Evolutionary conservation across 2,113 vertebrate species (phyloP).

Genomic region (Macrotis lagotis): DNA sequence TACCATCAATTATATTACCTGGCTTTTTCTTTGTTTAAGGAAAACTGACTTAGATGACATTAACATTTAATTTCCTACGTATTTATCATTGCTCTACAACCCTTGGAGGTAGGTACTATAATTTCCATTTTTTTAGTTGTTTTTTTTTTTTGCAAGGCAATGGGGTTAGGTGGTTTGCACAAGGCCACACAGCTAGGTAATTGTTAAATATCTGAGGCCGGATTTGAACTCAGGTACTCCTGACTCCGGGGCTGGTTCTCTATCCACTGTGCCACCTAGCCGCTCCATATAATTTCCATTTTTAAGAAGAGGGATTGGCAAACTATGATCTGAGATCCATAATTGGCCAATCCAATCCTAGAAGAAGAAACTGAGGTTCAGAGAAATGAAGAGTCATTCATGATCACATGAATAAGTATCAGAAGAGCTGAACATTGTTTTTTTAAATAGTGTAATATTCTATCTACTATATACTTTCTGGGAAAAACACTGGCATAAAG

Average conservation of each 20-base stretch:
- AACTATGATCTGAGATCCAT: neutral
- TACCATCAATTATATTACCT: neutral
- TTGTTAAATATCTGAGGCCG: too few relatives aligned
- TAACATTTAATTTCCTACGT: neutral
- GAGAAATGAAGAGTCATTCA: neutral
- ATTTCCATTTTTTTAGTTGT: too few relatives aligned
- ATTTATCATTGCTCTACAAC: neutral
- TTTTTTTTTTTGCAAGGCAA: too few relatives aligned
- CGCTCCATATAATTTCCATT: too few relatives aligned
- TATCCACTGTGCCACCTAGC: too few relatives aligned
- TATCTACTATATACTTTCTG: neutral
- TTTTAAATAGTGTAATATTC: neutral
- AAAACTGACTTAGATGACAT: neutral
- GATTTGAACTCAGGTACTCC: too few relatives aligned
- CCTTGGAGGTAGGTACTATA: neutral
- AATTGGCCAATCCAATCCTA: neutral
- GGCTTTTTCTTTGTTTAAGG: neutral
- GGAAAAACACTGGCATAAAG: neutral
- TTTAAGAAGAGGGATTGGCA: too few relatives aligned
- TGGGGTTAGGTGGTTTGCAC: too few relatives aligned
- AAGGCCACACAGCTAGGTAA: too few relatives aligned
- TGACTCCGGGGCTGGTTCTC: too few relatives aligned
- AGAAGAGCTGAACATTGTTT: neutral
- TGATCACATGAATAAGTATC: neutral
- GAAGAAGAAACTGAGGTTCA: neutral